Evolutionary conservation across 1,140 invertebrate genomes (phyloP).

Genomic region (Drosophila pruinosa): DNA sequence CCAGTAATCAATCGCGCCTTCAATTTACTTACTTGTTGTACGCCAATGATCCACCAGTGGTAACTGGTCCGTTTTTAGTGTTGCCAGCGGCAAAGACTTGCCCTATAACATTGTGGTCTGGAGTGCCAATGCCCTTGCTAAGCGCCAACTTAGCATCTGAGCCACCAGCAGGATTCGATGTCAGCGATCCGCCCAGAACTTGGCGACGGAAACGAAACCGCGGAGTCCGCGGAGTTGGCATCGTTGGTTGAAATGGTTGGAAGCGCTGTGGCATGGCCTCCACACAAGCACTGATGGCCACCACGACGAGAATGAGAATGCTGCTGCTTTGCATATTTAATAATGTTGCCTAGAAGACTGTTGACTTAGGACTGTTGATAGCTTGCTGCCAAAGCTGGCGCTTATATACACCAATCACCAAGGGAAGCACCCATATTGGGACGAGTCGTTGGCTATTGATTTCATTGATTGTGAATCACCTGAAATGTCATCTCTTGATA

Average conservation of each 20-base stretch:
- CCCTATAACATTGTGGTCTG: constrained; percentile 69
- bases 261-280: constrained; percentile 51
- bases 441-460: neutral
- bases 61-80: constrained; percentile 55
- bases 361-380: constrained; percentile 34
- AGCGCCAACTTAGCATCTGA: constrained; percentile 60
- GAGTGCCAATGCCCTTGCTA: constrained; percentile 60
- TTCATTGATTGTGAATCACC: constrained; percentile 41
- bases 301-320: constrained; percentile 47
- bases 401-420: constrained; percentile 35
- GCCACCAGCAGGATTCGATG: constrained; percentile 65
- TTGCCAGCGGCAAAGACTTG: constrained; percentile 71
- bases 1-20: too few relatives aligned
- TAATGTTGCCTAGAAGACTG: constrained; percentile 14
- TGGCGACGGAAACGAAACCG: constrained; percentile 64
- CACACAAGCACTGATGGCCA: constrained; percentile 44
- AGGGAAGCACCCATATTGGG: constrained; percentile 41
- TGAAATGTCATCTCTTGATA: constrained; percentile 17
- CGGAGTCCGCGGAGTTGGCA: constrained; percentile 31
- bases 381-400: neutral
- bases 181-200: constrained; percentile 60
- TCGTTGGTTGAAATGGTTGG: constrained; percentile 30
- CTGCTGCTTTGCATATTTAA: constrained; percentile 52
- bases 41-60: constrained; percentile 63
- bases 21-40: constrained; percentile 71